Evolutionary conservation across 53 echinoderm and acorn worm species (phyloP).

Genomic region (Stichopus horrens): DNA sequence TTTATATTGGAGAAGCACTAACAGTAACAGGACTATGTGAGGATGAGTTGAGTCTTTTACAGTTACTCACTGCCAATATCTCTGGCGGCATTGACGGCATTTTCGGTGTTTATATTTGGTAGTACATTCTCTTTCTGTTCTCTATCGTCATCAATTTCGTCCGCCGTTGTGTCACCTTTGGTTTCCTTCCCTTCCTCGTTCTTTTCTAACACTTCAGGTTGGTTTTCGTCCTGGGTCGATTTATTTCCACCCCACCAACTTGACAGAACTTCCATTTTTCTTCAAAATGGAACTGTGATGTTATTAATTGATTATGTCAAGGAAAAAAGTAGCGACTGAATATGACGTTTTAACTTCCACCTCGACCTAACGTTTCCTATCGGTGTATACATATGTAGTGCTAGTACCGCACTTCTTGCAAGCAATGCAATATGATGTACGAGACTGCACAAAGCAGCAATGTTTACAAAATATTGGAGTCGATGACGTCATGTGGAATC

Average conservation of each 20-base stretch:
- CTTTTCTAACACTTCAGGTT: not conserved
- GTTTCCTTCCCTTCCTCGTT: conserved; percentile 40
- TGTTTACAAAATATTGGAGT: conserved; percentile 23
- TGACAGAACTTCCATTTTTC: conserved; percentile 79
- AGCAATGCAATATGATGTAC: not conserved
- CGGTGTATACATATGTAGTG: too few species aligned
- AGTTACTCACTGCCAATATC: conserved; percentile 90
- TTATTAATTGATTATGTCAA: not conserved
- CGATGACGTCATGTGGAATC: not conserved
- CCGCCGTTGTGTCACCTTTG: conserved; percentile 29
- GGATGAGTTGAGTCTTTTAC: too few species aligned
- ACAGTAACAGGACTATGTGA: too few species aligned
- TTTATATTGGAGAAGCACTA: too few species aligned
- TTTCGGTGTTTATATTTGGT: conserved; percentile 47
- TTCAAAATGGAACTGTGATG: not conserved
- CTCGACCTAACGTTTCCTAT: not conserved
- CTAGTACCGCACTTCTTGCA: not conserved
- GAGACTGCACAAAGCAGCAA: not conserved
- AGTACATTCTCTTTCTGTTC: conserved; percentile 52
- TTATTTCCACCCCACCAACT: conserved; percentile 83
- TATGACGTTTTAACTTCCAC: not conserved
- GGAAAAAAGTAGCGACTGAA: not conserved
- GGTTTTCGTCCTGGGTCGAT: not conserved
- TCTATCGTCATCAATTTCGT: not conserved
- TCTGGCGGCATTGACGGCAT: conserved; percentile 74